Conservation (phyloP, 1,140 invertebrate species). For the Drosophila micromelanica region DNA sequence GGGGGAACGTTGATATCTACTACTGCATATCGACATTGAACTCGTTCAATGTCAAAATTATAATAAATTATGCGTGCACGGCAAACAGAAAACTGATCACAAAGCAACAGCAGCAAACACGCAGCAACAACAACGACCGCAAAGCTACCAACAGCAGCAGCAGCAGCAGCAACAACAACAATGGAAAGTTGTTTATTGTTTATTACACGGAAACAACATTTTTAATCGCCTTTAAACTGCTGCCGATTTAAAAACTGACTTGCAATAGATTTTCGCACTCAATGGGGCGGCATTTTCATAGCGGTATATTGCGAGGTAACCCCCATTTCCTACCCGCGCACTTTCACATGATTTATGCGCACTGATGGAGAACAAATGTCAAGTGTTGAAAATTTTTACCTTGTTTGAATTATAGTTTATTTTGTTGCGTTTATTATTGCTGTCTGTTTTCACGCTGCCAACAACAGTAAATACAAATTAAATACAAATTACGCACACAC, state of each 20-base stretch:
- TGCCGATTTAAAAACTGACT: conserved; percentile 21
- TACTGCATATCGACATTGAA: conserved; percentile 80
- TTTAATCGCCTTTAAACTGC: conserved; percentile 52
- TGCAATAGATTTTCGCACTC: conserved; percentile 31
- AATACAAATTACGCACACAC: conserved; percentile 25
- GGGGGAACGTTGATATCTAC: conserved; percentile 18
- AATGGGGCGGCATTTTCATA: conserved; percentile 28
- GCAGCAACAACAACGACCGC: conserved; percentile 37
- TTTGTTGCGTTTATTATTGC: conserved; percentile 2
- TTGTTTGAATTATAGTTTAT: conserved; percentile 24
- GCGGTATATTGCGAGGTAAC: conserved; percentile 35
- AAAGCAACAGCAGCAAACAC: conserved; percentile 20
- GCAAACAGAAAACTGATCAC: conserved; percentile 55
- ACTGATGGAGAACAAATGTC: conserved; percentile 38
- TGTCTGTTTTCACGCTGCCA: conserved; percentile 18
- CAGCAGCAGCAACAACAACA: conserved; percentile 46
- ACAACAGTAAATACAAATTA: conserved; percentile 23
- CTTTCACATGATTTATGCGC: conserved; percentile 1
- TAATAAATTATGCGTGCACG: conserved; percentile 74
- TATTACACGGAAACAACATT: conserved; percentile 73
- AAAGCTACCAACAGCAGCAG: conserved; percentile 8
- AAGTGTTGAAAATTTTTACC: conserved; percentile 29
- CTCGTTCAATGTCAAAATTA: conserved; percentile 80
- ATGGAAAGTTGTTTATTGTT: conserved; percentile 72
- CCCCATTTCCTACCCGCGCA: not conserved